Evolutionary conservation across 2,888 invertebrate species (phyloP), one percentile per base, ranked within the genome.

Genomic region (Agrotis exclamationis): DNA sequence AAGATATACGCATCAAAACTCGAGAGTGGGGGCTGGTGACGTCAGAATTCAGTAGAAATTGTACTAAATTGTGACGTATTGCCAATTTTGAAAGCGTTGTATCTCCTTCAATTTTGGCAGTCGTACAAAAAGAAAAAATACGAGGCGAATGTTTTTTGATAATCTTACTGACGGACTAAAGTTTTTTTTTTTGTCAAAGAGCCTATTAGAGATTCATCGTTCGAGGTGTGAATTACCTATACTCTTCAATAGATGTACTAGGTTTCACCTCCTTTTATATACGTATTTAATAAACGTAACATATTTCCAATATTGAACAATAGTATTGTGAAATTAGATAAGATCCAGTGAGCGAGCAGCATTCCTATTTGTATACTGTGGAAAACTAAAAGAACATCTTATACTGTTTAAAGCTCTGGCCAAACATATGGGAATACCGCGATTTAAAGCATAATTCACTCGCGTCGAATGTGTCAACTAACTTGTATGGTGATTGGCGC

Each of bases 261-360:
- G 9, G 18, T 20, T 5, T 16, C 7, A 56, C 7, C 39, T 63
- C 13, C n/a, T 54, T 50, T 28, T n/a, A 45, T 44, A 66, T 63
- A 63, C 63, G 54, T 67, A 67, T 79, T 56, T 56, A 56, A 28
- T 59, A 57, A 53, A 74, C n/a, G 33, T 74, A n/a, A n/a, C n/a
- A 53, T 56, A 16, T 58, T 54, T 28, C 28, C 11, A 22, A 24
- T 33, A 7, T 28, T 28, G 60, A 51, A 47, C 45, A 70, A 63
- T 51, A 7, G 6, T 63, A 70, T 63, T 60, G 13, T 54, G 24
- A 58, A 59, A 20, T 62, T 72, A 18, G 9, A 16, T 79, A 54
- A 54, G 57, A 79, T 62, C 62, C 63, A 74, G 56, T 62, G 47
- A 65, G 44, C 54, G 18, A 64, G 50, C 48, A 74, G 53, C 80